Evolutionary conservation across 2,113 vertebrate genomes (phyloP).

Genomic region (Tichodroma muraria): DNA sequence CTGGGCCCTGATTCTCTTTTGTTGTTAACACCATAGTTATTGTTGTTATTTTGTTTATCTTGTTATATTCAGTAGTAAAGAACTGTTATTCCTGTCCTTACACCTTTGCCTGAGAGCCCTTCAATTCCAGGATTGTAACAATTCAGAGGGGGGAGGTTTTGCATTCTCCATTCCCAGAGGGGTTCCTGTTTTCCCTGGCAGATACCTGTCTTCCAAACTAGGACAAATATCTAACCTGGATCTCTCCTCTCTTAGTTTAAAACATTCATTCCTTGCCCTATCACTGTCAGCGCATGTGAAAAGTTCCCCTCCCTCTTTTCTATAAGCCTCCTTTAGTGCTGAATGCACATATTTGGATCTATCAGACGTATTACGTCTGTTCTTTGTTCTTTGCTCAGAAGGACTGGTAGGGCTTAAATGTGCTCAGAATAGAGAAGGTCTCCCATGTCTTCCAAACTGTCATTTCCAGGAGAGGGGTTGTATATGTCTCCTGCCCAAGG

Average conservation of each 20-base stretch:
- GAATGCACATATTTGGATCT: background rate
- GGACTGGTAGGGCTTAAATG: background rate
- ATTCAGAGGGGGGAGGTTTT: no score
- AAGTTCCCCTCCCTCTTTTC: background rate
- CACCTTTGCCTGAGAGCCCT: no score
- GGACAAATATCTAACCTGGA: background rate
- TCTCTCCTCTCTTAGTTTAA: background rate
- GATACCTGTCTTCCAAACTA: no score
- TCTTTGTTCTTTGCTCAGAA: background rate
- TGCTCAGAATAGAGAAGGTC: background rate
- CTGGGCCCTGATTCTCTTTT: no score
- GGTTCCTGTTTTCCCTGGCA: no score
- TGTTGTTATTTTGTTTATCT: no score
- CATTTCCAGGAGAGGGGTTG: background rate
- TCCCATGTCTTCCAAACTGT: background rate
- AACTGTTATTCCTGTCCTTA: no score
- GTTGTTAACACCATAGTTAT: no score
- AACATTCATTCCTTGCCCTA: background rate
- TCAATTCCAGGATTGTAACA: no score
- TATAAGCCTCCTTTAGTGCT: background rate
- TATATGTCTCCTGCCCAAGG: accelerated
- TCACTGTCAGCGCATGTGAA: accelerated
- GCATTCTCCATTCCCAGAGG: no score
- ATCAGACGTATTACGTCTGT: no score
- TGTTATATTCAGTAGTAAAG: no score